A percentile compares a stretch with the other conserved stretches of the same genome.
Conservation (phyloP, 1,140 invertebrate species). For the Melipona quadrifasciata region DNA sequence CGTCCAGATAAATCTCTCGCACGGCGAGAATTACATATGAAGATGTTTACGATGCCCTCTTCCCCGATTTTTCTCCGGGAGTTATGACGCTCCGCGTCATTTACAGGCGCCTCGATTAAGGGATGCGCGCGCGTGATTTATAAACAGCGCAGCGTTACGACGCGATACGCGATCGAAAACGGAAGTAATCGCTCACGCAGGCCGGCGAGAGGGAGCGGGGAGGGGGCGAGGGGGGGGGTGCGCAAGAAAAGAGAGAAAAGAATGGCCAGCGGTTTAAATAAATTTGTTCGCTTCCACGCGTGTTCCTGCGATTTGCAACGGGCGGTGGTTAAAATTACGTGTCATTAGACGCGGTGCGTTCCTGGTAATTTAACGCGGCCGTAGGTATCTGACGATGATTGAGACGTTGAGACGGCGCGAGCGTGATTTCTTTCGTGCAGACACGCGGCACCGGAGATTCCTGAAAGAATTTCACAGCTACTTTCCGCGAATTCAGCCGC, state of each 20-base stretch:
- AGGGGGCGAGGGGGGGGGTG: too few species aligned
- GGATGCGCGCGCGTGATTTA: background rate
- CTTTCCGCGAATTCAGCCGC: background rate
- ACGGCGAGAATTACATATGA: background rate
- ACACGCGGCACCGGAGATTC: background rate
- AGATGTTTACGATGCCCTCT: background rate
- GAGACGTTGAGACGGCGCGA: background rate
- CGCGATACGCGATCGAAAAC: slow-evolving; percentile 4
- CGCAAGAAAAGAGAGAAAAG: too few species aligned
- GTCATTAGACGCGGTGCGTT: background rate
- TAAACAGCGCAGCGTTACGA: background rate
- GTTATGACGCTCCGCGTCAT: slow-evolving; percentile 8
- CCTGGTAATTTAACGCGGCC: background rate
- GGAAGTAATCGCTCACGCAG: background rate
- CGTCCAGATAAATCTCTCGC: slow-evolving; percentile 22
- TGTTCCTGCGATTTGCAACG: background rate
- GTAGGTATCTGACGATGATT: background rate
- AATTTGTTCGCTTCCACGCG: background rate
- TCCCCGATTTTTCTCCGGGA: background rate
- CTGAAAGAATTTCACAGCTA: background rate
- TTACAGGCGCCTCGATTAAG: background rate
- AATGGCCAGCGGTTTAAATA: background rate
- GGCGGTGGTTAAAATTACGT: background rate
- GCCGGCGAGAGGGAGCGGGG: background rate
- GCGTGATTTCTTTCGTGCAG: background rate